phyloP scores from a whole-genome alignment of 2,888 invertebrate genomes.

The Luperina testacea region DNA sequence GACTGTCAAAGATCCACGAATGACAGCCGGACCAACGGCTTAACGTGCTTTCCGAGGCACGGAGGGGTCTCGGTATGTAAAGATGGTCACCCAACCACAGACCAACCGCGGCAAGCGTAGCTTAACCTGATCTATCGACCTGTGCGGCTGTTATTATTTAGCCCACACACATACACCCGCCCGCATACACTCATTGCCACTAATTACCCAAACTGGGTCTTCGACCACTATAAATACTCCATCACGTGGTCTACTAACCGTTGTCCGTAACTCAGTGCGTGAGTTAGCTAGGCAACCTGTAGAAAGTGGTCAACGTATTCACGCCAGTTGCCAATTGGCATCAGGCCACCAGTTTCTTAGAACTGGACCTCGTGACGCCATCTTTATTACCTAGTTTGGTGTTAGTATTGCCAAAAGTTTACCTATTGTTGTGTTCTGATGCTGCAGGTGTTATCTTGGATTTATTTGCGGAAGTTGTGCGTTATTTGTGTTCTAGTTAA shows the following conservation, averaged over 20 bases:
- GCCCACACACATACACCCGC: too few species aligned
- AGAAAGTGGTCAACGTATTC: constrained; percentile 66
- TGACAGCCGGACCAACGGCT: too few species aligned
- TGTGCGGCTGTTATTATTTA: too few species aligned
- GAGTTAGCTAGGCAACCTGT: constrained; percentile 42
- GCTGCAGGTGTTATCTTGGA: not conserved
- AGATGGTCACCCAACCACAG: too few species aligned
- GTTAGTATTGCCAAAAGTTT: constrained; percentile 28
- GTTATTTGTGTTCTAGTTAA: not conserved
- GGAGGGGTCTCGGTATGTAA: too few species aligned
- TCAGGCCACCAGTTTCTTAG: constrained; percentile 54
- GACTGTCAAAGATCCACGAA: too few species aligned
- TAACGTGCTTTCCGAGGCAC: too few species aligned
- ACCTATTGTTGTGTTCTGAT: not conserved
- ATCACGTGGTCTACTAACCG: constrained; percentile 14
- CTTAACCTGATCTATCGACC: too few species aligned
- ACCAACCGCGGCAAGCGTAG: too few species aligned
- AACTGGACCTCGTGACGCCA: constrained; percentile 59
- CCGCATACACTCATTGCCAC: not conserved
- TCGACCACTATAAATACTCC: constrained; percentile 34
- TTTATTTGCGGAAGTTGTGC: not conserved
- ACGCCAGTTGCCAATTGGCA: constrained; percentile 68
- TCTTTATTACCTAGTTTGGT: constrained; percentile 57
- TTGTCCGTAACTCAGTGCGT: constrained; percentile 44
- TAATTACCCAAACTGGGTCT: constrained; percentile 16